These are phyloP conservation scores for Tineola bisselliella DNA, from an alignment of 2,888 invertebrate species.

Conservation along the genomic window DNA sequence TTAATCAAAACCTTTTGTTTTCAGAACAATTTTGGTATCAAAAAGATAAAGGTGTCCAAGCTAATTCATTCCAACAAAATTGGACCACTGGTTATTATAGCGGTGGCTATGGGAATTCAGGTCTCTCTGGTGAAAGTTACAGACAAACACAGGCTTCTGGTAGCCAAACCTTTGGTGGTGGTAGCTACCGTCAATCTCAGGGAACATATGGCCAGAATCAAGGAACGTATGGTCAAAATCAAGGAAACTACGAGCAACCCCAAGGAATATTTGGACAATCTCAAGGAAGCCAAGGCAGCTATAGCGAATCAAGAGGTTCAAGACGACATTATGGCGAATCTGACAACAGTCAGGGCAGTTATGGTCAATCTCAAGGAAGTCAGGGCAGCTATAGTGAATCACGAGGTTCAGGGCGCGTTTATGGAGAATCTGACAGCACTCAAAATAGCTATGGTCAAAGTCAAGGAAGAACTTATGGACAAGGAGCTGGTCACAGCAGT, in stretches of 20 bases:
- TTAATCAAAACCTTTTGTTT: background rate
- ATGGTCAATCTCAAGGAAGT: conserved; percentile 13
- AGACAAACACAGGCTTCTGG: background rate
- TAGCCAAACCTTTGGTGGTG: background rate
- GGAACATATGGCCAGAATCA: background rate
- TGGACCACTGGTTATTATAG: background rate
- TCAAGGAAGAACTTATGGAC: conserved; percentile 13
- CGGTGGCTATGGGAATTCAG: background rate
- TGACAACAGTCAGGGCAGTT: conserved; percentile 14
- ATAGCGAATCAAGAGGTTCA: background rate
- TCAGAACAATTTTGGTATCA: background rate
- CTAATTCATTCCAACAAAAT: background rate
- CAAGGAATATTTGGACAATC: conserved; percentile 14
- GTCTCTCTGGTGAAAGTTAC: background rate
- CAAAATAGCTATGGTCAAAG: conserved; percentile 25
- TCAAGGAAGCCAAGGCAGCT: conserved; percentile 15
- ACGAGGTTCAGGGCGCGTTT: background rate
- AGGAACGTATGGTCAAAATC: conserved; percentile 20
- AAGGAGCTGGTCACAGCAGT: background rate
- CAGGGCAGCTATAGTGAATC: conserved; percentile 12
- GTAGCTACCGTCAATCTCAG: background rate
- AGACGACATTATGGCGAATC: background rate
- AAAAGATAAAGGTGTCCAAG: background rate
- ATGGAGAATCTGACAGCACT: conserved; percentile 14
- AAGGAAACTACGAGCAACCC: conserved; percentile 18